phyloP scores from a whole-genome alignment of 2,113 vertebrate genomes.

The Alaudala cheleensis region DNA sequence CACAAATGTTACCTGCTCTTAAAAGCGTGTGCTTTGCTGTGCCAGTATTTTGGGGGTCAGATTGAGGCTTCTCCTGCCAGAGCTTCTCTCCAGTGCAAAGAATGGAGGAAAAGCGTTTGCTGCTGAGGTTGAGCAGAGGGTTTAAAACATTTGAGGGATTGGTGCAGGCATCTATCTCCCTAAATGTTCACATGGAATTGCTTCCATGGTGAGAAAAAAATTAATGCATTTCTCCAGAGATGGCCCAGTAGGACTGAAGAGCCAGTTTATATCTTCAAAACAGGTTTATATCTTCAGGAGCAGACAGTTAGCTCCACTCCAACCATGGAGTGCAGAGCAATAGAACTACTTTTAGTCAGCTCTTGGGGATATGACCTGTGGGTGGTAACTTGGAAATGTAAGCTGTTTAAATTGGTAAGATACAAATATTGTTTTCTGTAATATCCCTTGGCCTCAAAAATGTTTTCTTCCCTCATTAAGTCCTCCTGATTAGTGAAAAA shows the following conservation, averaged over 20 bases:
- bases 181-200: not conserved
- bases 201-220: not conserved
- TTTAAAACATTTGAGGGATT: not conserved
- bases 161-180: not conserved
- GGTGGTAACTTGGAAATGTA: not conserved
- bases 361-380: not conserved
- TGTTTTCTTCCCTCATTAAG: not conserved
- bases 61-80: not conserved
- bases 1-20: fast-evolving
- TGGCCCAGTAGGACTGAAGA: not conserved
- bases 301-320: not conserved
- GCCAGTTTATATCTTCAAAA: not conserved
- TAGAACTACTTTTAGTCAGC: not conserved
- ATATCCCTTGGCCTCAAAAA: not conserved
- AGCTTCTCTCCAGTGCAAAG: not conserved
- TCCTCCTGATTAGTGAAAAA: not conserved
- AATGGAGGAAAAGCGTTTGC: not conserved
- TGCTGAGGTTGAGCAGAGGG: not conserved
- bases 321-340: fast-evolving
- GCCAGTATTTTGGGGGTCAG: fast-evolving
- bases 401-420: not conserved
- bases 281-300: not conserved
- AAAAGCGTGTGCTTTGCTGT: fast-evolving
- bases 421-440: not conserved
- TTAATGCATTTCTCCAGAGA: not conserved